Conservation (phyloP, 1,140 invertebrate species). For the Aphaenogaster rudis region DNA sequence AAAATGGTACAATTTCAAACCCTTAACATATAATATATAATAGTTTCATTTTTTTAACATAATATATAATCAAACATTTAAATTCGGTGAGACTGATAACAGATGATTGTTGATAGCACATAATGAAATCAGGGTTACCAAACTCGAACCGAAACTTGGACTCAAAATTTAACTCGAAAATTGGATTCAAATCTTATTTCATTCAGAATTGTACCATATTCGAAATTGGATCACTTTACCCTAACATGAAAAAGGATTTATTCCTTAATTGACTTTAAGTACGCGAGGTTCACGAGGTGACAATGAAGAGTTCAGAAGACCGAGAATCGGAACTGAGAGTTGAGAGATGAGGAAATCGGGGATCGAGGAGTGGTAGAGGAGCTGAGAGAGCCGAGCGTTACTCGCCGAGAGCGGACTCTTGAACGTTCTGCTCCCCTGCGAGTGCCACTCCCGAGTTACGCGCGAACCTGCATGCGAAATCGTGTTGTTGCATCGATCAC, state of each 20-base stretch:
- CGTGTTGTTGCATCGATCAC: constrained; percentile 24
- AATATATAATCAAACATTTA: too few relatives aligned
- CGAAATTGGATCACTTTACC: too few relatives aligned
- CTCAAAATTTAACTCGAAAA: too few relatives aligned
- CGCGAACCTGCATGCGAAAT: constrained; percentile 28
- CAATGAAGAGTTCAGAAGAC: not conserved
- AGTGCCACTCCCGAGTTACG: constrained; percentile 40
- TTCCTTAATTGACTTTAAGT: not conserved
- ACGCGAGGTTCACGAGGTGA: not conserved
- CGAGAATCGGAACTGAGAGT: not conserved
- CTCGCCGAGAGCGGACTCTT: constrained; percentile 9
- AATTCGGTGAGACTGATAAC: too few relatives aligned
- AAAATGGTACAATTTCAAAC: too few relatives aligned
- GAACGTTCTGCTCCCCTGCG: not conserved
- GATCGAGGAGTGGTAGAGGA: not conserved
- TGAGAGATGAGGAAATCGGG: not conserved
- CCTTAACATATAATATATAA: too few relatives aligned
- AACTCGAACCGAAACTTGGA: too few relatives aligned
- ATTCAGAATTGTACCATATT: too few relatives aligned
- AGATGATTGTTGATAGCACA: too few relatives aligned
- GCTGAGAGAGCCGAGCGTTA: not conserved
- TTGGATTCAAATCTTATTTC: too few relatives aligned
- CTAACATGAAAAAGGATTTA: not conserved
- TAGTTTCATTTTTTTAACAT: too few relatives aligned
- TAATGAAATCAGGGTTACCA: too few relatives aligned